A percentile compares a stretch with the other conserved stretches of the same genome.
phyloP scores from a whole-genome alignment of 1,140 invertebrate genomes.

The Microplitis demolitor region DNA sequence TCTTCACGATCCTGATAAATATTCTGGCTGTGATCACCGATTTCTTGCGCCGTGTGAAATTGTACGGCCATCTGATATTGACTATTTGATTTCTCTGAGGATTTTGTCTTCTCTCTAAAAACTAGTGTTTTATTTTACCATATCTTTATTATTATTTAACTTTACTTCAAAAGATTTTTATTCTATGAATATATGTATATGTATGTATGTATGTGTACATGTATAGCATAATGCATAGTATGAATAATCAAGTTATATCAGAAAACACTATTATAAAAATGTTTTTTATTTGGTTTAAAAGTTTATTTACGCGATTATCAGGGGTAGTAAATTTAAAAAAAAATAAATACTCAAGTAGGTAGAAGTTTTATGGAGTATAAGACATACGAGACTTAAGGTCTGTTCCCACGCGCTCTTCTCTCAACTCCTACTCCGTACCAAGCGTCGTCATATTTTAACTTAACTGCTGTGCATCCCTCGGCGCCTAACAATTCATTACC shows the following conservation, averaged over 20 bases:
- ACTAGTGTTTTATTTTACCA: background rate
- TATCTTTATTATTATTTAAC: background rate
- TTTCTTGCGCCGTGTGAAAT: conserved; percentile 24
- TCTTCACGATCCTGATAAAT: conserved; percentile 33
- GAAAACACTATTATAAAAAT: no score
- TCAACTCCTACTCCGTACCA: background rate
- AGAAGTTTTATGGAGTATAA: background rate
- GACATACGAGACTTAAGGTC: background rate
- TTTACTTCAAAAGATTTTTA: background rate
- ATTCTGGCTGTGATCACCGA: conserved; percentile 34
- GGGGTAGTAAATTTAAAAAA: no score
- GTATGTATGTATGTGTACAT: no score
- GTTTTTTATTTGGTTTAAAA: no score
- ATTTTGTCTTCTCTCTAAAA: background rate
- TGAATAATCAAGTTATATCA: no score
- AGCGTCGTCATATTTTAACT: conserved; percentile 32
- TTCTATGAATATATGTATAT: no score
- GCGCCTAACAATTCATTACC: conserved; percentile 37
- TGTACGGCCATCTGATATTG: conserved; percentile 9
- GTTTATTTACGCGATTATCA: no score
- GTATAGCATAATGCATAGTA: no score
- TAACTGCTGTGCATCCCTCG: conserved; percentile 36
- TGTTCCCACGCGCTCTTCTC: background rate
- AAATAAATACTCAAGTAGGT: no score
- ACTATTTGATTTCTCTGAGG: conserved; percentile 31